phyloP scores from a whole-genome alignment of 2,888 invertebrate species.

The Drosophila neotestacea region DNA sequence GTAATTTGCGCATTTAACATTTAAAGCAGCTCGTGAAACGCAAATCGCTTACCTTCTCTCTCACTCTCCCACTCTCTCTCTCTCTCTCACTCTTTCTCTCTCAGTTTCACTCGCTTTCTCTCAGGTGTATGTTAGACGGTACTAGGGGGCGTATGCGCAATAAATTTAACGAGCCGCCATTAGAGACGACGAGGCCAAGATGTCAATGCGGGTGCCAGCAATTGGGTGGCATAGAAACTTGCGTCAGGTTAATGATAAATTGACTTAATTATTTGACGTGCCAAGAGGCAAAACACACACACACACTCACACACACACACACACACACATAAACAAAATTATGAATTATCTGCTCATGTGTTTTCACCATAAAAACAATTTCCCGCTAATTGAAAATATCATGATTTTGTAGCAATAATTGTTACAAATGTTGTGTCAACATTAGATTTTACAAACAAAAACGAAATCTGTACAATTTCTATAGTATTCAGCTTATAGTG shows the following conservation, averaged over 20 bases:
- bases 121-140: conserved; percentile 29
- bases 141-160: conserved; percentile 76
- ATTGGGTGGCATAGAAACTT: conserved; percentile 44
- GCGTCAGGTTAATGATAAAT: conserved; percentile 71
- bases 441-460: background rate
- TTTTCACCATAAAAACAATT: conserved; percentile 1
- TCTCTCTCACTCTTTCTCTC: conserved; percentile 8
- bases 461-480: background rate
- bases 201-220: conserved; percentile 33
- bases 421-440: conserved; percentile 14
- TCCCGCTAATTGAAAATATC: conserved; percentile 2
- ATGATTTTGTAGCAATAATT: background rate
- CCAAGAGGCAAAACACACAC: conserved; percentile 43
- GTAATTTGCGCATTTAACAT: conserved; percentile 79
- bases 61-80: background rate
- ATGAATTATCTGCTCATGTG: conserved; percentile 4
- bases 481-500: background rate
- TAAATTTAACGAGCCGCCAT: conserved; percentile 80
- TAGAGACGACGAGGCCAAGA: conserved; percentile 67
- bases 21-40: conserved; percentile 72
- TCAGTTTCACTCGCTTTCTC: too few species aligned
- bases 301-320: conserved; percentile 8
- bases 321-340: conserved; percentile 8
- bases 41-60: conserved; percentile 38
- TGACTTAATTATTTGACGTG: conserved; percentile 77